Percentiles rank a stretch among this genome's conserved stretches.
phyloP scores from a whole-genome alignment of 2,797 vertebrate species.

The Graptemys geographica region DNA sequence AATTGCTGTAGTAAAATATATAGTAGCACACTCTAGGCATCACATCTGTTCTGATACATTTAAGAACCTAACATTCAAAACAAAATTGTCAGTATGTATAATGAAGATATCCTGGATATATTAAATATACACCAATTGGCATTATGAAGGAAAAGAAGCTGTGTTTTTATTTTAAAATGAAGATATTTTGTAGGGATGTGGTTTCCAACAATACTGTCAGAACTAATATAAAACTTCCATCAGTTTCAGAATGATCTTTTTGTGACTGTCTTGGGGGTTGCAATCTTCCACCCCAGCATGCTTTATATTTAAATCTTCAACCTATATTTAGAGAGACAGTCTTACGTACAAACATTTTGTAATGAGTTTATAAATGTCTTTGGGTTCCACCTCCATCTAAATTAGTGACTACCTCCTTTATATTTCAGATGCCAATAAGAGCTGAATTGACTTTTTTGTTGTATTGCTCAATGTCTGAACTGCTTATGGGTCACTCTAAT shows the following conservation, averaged over 20 bases:
- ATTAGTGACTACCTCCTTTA: background rate
- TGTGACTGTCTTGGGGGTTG: constrained; percentile 27
- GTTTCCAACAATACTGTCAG: background rate
- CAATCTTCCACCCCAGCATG: background rate
- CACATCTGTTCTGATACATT: background rate
- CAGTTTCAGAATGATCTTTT: constrained; percentile 1
- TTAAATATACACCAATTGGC: background rate
- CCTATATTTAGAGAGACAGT: background rate
- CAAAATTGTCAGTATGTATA: background rate
- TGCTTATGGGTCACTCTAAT: background rate
- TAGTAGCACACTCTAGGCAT: background rate
- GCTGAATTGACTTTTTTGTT: background rate
- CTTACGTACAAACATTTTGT: background rate
- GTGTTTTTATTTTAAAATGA: background rate
- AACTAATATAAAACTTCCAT: background rate
- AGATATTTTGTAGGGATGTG: background rate
- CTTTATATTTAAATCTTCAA: background rate
- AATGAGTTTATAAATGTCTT: constrained; percentile 7
- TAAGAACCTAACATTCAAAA: background rate
- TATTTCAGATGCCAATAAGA: background rate
- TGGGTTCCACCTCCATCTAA: background rate
- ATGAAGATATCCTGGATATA: background rate
- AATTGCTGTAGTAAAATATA: background rate
- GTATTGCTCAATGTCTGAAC: background rate
- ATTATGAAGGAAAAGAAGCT: background rate